Conservation (phyloP, 2,113 vertebrate species). For the Myiozetetes cayanensis region DNA sequence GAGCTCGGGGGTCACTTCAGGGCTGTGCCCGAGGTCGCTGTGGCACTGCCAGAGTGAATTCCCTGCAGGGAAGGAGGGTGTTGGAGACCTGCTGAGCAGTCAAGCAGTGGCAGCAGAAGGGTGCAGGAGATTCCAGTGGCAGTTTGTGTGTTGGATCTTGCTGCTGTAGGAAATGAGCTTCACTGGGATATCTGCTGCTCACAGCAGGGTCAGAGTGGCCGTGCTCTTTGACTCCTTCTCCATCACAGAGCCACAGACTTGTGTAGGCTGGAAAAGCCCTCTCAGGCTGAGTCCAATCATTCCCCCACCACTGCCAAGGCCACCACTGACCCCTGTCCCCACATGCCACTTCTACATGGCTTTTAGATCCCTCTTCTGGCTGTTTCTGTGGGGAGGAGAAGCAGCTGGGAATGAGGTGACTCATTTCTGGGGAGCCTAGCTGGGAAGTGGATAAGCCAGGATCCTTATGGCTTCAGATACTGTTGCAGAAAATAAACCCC, state of each 20-base stretch:
- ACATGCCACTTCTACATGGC: neutral
- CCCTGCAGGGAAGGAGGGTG: rapidly evolving
- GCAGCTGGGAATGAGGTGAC: conserved; percentile 13
- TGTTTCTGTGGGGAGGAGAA: neutral
- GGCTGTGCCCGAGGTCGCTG: neutral
- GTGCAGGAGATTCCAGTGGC: rapidly evolving
- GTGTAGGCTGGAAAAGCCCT: neutral
- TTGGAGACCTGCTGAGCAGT: neutral
- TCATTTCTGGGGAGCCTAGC: conserved; percentile 22
- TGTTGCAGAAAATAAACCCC: conserved; percentile 40
- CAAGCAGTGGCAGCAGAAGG: neutral
- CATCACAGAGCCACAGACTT: rapidly evolving
- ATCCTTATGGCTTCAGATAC: conserved; percentile 5
- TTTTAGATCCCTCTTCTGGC: neutral
- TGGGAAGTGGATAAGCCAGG: neutral
- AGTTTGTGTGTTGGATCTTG: neutral
- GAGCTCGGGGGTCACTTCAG: neutral
- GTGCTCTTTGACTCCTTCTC: neutral
- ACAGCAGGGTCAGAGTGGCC: rapidly evolving
- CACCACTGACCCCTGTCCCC: neutral
- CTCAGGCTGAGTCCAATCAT: neutral
- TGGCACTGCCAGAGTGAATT: rapidly evolving
- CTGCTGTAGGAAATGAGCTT: neutral
- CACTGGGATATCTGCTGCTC: neutral
- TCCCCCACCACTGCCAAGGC: neutral